phyloP scores from a whole-genome alignment of 2,797 vertebrate species.

The Ibycter americanus region DNA sequence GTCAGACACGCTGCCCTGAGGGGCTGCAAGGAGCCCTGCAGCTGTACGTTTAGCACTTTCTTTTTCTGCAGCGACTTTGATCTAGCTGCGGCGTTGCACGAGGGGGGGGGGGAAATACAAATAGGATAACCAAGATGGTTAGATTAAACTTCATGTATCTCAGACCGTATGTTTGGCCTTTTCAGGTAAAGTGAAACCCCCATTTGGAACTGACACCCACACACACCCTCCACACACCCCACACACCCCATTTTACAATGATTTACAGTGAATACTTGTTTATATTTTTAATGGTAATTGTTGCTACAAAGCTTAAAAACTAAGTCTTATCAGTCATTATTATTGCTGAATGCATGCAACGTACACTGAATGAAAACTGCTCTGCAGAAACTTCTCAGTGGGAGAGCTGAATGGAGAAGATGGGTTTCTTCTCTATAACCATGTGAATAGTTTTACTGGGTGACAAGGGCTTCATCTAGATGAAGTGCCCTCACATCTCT shows the following conservation, averaged over 20 bases:
- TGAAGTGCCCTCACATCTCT: not conserved
- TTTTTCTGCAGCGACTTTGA: not conserved
- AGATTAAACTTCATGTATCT: not conserved
- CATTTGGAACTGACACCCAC: not conserved
- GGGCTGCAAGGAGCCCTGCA: not conserved
- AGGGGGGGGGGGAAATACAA: too few relatives aligned
- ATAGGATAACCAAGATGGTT: not conserved
- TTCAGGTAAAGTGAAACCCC: not conserved
- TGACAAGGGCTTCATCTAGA: not conserved
- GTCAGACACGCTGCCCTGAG: accelerated
- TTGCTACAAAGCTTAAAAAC: not conserved
- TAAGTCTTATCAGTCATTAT: not conserved
- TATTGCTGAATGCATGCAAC: not conserved
- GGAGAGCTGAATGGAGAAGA: not conserved
- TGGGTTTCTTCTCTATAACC: not conserved
- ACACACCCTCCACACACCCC: too few relatives aligned
- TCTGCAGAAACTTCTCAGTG: not conserved
- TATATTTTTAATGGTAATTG: not conserved
- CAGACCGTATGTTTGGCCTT: not conserved
- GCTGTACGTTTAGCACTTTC: not conserved
- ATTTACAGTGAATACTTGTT: not conserved
- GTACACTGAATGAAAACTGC: not conserved
- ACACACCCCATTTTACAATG: not conserved
- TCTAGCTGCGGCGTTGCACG: not conserved
- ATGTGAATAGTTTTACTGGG: not conserved